Percentiles rank a stretch among this genome's conserved stretches.
These are phyloP conservation scores for Malacoraja senta DNA, from an alignment of 2,797 vertebrate species.

Conservation along the genomic window DNA sequence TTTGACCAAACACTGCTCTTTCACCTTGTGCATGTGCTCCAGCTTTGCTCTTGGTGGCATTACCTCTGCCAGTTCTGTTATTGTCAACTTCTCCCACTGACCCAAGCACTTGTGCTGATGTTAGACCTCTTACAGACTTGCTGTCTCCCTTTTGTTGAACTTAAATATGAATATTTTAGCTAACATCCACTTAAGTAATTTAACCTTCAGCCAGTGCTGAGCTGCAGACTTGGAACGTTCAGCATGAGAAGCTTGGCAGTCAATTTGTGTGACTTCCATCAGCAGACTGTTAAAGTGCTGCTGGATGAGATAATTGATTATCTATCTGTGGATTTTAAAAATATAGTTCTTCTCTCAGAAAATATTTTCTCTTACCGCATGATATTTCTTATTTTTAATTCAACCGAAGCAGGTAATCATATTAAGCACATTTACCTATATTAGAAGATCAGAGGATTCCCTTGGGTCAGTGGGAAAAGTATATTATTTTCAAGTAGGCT, in stretches of 20 bases:
- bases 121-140: background rate
- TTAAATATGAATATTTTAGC: background rate
- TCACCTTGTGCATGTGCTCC: background rate
- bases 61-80: background rate
- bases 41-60: background rate
- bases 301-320: background rate
- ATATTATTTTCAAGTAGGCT: too few relatives aligned
- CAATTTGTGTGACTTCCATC: constrained; percentile 19
- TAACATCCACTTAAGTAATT: background rate
- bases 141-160: background rate
- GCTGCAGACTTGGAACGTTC: background rate
- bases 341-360: background rate
- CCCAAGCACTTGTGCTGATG: background rate
- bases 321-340: background rate
- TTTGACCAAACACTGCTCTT: background rate
- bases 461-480: background rate
- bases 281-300: background rate
- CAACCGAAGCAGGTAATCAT: background rate
- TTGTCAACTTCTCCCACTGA: background rate
- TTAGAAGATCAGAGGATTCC: background rate
- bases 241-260: background rate
- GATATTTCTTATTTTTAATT: background rate
- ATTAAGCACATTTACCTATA: background rate
- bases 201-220: background rate
- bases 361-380: background rate